Percentiles rank a stretch among this genome's conserved stretches.
These are phyloP conservation scores for Falco novaeseelandiae DNA, from an alignment of 2,797 vertebrate genomes.

Conservation along the genomic window DNA sequence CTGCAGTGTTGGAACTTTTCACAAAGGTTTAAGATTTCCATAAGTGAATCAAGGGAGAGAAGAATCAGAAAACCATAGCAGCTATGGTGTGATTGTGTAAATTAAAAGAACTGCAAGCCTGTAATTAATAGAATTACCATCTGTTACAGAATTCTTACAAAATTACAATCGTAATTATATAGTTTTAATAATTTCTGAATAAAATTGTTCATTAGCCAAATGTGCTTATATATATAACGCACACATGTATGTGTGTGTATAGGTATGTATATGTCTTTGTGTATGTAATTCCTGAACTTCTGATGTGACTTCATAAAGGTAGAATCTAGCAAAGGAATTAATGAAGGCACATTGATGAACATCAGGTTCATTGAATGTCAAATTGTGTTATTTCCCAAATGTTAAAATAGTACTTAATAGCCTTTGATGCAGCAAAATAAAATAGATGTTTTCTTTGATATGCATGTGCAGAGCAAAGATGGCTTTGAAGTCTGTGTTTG, in stretches of 20 bases:
- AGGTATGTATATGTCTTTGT: neutral
- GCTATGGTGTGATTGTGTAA: neutral
- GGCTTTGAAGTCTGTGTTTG: conserved; percentile 66
- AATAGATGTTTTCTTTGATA: conserved; percentile 72
- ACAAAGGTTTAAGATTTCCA: conserved; percentile 13
- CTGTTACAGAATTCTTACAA: neutral
- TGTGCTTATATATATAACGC: neutral
- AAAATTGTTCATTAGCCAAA: conserved; percentile 71
- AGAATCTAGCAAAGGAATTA: conserved; percentile 68
- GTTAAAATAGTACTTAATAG: conserved; percentile 76
- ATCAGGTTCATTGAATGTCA: conserved; percentile 74
- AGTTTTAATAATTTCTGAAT: conserved; percentile 49
- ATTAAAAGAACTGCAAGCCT: neutral
- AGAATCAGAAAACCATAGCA: neutral
- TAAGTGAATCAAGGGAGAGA: conserved; percentile 11
- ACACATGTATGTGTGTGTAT: neutral
- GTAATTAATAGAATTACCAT: neutral
- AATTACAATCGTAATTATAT: neutral
- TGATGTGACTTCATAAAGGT: conserved; percentile 82
- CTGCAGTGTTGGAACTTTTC: neutral
- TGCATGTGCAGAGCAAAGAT: conserved; percentile 56
- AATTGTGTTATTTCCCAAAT: conserved; percentile 75
- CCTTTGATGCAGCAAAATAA: conserved; percentile 79
- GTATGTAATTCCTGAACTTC: conserved; percentile 75
- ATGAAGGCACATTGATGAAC: conserved; percentile 74